A percentile compares a stretch with the other conserved stretches of the same genome.
Evolutionary conservation across 2,888 invertebrate genomes (phyloP).

Genomic region (Dorcus hopei): DNA sequence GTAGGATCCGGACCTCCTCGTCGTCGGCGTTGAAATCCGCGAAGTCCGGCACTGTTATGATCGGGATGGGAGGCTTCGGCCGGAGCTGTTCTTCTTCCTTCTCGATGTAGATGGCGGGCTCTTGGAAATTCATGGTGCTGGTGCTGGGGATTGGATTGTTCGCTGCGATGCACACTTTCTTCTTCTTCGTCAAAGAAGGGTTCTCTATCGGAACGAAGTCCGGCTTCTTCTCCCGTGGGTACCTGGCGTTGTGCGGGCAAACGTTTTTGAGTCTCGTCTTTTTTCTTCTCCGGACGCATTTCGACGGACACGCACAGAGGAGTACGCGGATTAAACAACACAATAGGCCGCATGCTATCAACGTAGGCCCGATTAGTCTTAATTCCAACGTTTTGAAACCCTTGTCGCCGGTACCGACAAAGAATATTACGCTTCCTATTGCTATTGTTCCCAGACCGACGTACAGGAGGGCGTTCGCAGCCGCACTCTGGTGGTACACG

Average conservation of each 20-base stretch:
- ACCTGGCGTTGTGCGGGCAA: constrained; percentile 42
- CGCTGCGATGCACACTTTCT: constrained; percentile 51
- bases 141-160: constrained; percentile 44
- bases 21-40: constrained; percentile 33
- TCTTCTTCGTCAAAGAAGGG: constrained; percentile 32
- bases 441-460: constrained; percentile 81
- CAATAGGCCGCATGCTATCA: constrained; percentile 67
- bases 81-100: constrained; percentile 18
- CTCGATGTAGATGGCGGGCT: constrained; percentile 33
- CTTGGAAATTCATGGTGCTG: constrained; percentile 38
- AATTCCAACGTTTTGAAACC: constrained; percentile 82
- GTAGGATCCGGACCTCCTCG: constrained; percentile 27
- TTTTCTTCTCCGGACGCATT: constrained; percentile 66
- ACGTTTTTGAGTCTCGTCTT: constrained; percentile 57
- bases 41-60: constrained; percentile 35
- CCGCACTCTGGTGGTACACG: constrained; percentile 71
- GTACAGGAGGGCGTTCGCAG: constrained; percentile 80
- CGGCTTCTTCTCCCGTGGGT: constrained; percentile 31
- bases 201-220: constrained; percentile 42
- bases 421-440: constrained; percentile 81
- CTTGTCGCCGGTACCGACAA: constrained; percentile 88
- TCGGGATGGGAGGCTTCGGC: constrained; percentile 31
- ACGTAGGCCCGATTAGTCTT: constrained; percentile 79
- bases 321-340: constrained; percentile 80
- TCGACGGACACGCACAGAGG: constrained; percentile 79